phyloP scores from a whole-genome alignment of 1,140 invertebrate species.

The Drosophila erecta region DNA sequence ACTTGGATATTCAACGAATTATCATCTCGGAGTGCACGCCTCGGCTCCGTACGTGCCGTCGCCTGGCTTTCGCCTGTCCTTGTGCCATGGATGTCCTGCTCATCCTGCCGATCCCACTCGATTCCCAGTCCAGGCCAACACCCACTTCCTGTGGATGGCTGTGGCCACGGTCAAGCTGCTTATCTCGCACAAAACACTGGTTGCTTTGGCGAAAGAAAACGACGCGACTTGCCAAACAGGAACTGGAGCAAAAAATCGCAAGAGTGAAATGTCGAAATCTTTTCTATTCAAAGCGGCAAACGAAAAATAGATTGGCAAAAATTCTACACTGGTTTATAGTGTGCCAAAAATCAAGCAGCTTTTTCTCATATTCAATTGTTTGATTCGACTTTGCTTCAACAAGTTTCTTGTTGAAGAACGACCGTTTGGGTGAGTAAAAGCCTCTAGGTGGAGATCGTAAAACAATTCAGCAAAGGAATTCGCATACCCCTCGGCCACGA shows the following conservation, averaged over 20 bases:
- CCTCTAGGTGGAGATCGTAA: constrained; percentile 22
- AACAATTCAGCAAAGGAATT: constrained; percentile 54
- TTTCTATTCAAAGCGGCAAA: constrained; percentile 27
- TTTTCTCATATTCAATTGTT: constrained; percentile 34
- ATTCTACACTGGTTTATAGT: constrained; percentile 62
- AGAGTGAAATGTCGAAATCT: constrained; percentile 65
- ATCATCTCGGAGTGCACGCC: constrained; percentile 57
- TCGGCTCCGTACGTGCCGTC: constrained; percentile 50
- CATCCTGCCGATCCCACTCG: neutral
- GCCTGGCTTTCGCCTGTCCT: constrained; percentile 42
- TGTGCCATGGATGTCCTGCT: constrained; percentile 35
- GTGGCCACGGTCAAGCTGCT: constrained; percentile 53
- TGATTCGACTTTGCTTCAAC: constrained; percentile 54
- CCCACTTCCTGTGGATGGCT: constrained; percentile 9
- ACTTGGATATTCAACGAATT: constrained; percentile 69
- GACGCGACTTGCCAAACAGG: constrained; percentile 64
- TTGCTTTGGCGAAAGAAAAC: constrained; percentile 57
- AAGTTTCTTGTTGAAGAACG: constrained; percentile 49
- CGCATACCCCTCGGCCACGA: constrained; percentile 41
- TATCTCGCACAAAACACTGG: constrained; percentile 79
- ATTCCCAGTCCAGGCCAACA: neutral
- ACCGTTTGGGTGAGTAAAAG: constrained; percentile 5
- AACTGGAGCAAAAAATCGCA: constrained; percentile 67
- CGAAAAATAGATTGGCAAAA: constrained; percentile 49
- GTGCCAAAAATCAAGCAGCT: constrained; percentile 52